Evolutionary conservation across 2,113 vertebrate genomes (phyloP).

Genomic region (Glaucidium brasilianum): DNA sequence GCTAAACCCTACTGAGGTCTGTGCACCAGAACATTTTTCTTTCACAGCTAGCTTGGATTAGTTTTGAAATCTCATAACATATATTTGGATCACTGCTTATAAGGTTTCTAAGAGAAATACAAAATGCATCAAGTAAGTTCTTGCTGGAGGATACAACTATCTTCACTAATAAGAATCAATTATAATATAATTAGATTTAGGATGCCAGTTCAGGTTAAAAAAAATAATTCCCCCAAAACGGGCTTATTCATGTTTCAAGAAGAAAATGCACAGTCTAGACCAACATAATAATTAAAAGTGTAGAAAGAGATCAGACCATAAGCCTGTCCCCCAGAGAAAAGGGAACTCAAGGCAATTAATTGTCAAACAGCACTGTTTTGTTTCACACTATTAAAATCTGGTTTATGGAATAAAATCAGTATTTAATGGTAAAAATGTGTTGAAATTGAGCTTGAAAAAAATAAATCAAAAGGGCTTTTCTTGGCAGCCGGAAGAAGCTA

Average conservation of each 20-base stretch:
- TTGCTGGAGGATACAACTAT: not conserved
- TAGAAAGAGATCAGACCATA: not conserved
- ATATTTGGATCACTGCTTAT: not conserved
- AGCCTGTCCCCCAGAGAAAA: not conserved
- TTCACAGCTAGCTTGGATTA: not conserved
- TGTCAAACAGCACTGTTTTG: not conserved
- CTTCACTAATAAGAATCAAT: not conserved
- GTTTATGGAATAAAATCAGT: not conserved
- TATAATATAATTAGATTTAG: not conserved
- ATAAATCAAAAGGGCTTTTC: not conserved
- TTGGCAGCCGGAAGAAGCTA: not conserved
- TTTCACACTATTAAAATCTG: not conserved
- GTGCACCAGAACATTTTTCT: not conserved
- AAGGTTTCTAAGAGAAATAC: not conserved
- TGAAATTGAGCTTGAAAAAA: not conserved
- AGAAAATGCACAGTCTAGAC: not conserved
- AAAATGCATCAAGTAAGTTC: not conserved
- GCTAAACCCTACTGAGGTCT: not conserved
- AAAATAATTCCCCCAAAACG: not conserved
- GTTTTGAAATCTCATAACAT: not conserved
- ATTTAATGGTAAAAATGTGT: not conserved
- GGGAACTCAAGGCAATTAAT: not conserved
- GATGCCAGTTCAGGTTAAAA: not conserved
- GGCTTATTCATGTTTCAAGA: not conserved
- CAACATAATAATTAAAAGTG: not conserved